phyloP scores from a whole-genome alignment of 2,888 invertebrate species.

The Psylliodes chrysocephalus region DNA sequence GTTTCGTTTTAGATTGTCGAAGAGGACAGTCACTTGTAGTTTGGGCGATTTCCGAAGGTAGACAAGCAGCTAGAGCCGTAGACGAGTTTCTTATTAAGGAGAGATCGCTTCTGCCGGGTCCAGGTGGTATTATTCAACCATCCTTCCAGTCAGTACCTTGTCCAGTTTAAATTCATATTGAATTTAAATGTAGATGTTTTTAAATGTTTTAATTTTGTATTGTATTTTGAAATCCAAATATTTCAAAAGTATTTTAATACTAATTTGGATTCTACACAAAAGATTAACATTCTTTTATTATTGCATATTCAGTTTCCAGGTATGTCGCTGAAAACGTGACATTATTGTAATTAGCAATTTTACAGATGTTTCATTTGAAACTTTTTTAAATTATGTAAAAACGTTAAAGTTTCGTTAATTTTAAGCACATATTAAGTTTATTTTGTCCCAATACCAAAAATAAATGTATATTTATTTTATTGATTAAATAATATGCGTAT shows the following conservation, averaged over 20 bases:
- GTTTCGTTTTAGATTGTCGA: conserved; percentile 81
- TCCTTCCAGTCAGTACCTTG: conserved; percentile 52
- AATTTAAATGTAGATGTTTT: conserved; percentile 6
- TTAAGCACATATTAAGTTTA: background rate
- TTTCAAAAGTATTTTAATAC: background rate
- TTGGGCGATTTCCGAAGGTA: conserved; percentile 97
- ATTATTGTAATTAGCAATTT: background rate
- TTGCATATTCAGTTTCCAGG: background rate
- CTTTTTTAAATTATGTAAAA: background rate
- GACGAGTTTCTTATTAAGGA: conserved; percentile 84
- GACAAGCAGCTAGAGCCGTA: conserved; percentile 96
- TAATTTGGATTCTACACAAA: background rate
- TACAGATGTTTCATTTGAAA: background rate
- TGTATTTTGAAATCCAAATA: background rate
- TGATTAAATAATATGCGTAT: background rate
- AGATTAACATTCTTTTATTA: background rate
- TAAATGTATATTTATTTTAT: background rate
- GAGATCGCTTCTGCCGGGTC: conserved; percentile 87
- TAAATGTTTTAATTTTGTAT: background rate
- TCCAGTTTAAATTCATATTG: conserved; percentile 53
- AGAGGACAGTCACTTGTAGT: conserved; percentile 99
- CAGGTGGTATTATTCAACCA: conserved; percentile 85
- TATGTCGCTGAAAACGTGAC: too few relatives aligned
- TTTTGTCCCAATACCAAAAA: background rate
- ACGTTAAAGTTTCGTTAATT: background rate